Base-by-base conservation (phyloP, 2,797 vertebrate species). In the Esox masquinongy region DNA sequence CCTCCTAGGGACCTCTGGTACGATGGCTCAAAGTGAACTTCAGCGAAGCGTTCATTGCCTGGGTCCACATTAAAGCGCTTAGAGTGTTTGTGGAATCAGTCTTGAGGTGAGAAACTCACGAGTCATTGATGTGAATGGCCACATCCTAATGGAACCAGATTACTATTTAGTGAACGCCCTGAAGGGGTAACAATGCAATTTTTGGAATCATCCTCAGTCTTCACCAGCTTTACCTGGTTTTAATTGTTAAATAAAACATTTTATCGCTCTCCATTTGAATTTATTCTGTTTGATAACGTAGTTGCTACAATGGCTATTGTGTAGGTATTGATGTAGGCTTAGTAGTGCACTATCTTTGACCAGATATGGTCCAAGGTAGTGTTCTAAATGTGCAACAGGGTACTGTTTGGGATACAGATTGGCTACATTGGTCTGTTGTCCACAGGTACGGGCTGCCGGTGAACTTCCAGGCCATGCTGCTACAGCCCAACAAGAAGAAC, bases 11-110 rank as follows among this genome's bases (percentile, higher is more conserved):
- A 17, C 97, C 97, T 72, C 94, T 99, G n/a, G 97, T 99, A 56
- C 95, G 97, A 79, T 99, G 98, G 98, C 93, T 99, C 85, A 99
- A 99, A 91, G 98, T 99, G 69, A 99, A 99, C 94, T 99, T 99
- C 94, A 99, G 97, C 78, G 98, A 99, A 94, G 98, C 97, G 31
- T 99, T 99, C 88, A 99, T 99, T 74, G 97, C 97, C 0, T 99
- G 97, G 98, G 97, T 98, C 92, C 97, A 99, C 73, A 97, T 99
- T 85, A 99, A 99, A 93, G 98, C 97, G 0, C 91, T 99, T 43
- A 83, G 97, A 81, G 97, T 99, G 77, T 99, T 99, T 86, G 97
- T 99, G 83, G 97, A 99, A 83, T 99, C 97, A 72, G 97, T 99
- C 88, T 91, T 99, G 91, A 97, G 98, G 97, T 98, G 94, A 43